Percentiles rank a stretch among this genome's conserved stretches.
Conservation (phyloP, 2,113 vertebrate species). For the Amphilophus citrinellus region DNA sequence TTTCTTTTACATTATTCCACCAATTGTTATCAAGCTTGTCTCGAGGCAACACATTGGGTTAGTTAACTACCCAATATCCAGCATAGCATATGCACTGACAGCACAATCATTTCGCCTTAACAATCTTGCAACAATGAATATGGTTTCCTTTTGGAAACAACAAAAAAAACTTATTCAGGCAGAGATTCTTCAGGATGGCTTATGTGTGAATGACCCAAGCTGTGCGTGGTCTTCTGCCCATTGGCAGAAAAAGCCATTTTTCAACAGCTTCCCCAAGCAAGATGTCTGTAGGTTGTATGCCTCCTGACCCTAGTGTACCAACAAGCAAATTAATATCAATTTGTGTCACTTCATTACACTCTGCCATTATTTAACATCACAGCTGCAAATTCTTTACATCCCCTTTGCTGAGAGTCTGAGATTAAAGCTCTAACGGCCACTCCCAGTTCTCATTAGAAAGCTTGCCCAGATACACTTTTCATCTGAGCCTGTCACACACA, state of each 20-base stretch:
- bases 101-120: conserved; percentile 42
- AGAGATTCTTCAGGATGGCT: conserved; percentile 25
- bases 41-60: conserved; percentile 37
- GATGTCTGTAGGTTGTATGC: conserved; percentile 33
- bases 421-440: conserved; percentile 73
- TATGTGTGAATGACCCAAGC: conserved; percentile 7
- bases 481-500: conserved; percentile 71
- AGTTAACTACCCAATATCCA: conserved; percentile 49
- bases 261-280: conserved; percentile 28
- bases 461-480: conserved; percentile 73
- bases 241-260: conserved; percentile 48
- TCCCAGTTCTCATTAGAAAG: conserved; percentile 77
- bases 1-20: conserved; percentile 45
- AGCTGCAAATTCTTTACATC: conserved; percentile 56
- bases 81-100: conserved; percentile 16
- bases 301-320: conserved; percentile 52
- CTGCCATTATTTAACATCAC: conserved; percentile 73
- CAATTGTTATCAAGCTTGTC: conserved; percentile 58
- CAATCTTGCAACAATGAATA: conserved; percentile 57
- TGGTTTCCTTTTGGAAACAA: conserved; percentile 52
- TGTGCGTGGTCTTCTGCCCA: conserved; percentile 31
- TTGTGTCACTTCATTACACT: conserved; percentile 76
- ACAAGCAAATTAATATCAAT: conserved; percentile 76
- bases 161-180: conserved; percentile 26
- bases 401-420: conserved; percentile 54